Conservation (phyloP, 2,888 invertebrate species). For the Clostera curtula region DNA sequence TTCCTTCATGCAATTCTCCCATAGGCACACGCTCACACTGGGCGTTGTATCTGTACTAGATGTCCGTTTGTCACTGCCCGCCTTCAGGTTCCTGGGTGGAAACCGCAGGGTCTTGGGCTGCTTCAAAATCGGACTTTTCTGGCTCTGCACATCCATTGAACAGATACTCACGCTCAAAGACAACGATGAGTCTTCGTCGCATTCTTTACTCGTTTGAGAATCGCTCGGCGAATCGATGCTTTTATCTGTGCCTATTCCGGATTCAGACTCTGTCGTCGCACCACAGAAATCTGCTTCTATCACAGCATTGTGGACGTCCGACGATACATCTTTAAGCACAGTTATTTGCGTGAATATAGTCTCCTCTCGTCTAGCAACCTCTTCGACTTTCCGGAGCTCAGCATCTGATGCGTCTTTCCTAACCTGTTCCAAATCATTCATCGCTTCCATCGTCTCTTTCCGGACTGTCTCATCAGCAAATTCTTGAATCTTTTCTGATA, state of each 20-base stretch:
- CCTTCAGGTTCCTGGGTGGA: conserved; percentile 75
- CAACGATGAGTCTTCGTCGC: conserved; percentile 64
- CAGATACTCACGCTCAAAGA: conserved; percentile 61
- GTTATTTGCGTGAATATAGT: conserved; percentile 66
- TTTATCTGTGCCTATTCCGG: conserved; percentile 66
- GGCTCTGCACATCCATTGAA: conserved; percentile 55
- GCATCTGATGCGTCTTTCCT: conserved; percentile 30
- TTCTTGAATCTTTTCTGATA: conserved; percentile 49
- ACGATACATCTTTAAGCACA: conserved; percentile 62
- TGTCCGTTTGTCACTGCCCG: conserved; percentile 43
- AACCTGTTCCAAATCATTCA: conserved; percentile 12
- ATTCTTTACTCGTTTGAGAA: conserved; percentile 64
- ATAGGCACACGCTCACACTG: conserved; percentile 79
- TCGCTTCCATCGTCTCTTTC: conserved; percentile 11
- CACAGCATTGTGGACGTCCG: conserved; percentile 58
- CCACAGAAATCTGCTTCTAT: conserved; percentile 62
- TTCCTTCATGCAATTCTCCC: conserved; percentile 87
- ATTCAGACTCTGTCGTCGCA: conserved; percentile 61
- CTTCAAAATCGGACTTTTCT: conserved; percentile 85
- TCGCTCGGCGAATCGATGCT: conserved; percentile 67
- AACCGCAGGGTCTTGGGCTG: conserved; percentile 89
- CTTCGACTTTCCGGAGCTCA: conserved; percentile 48
- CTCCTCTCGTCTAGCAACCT: conserved; percentile 56
- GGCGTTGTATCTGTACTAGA: conserved; percentile 62
- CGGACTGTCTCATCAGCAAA: conserved; percentile 29